A percentile compares a stretch with the other conserved stretches of the same genome.
These are phyloP conservation scores for Melieria omissa DNA, from an alignment of 2,888 invertebrate species.

Conservation along the genomic window DNA sequence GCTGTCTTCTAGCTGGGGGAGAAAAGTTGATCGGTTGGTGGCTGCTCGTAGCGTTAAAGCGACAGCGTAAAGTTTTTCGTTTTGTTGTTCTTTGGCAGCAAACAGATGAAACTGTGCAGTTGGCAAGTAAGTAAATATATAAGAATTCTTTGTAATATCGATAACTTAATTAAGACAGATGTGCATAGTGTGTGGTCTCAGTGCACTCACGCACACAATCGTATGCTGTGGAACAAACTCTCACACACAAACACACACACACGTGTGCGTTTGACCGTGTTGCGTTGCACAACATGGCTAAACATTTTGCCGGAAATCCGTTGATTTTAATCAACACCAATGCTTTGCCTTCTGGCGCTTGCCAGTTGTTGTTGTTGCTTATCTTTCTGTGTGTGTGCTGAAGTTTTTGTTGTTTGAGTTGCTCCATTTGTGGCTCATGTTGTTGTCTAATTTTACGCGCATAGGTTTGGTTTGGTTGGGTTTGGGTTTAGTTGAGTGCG, in stretches of 20 bases:
- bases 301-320: constrained; percentile 21
- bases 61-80: background rate
- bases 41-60: background rate
- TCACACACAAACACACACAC: constrained; percentile 3
- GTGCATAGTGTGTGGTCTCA: constrained; percentile 52
- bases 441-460: constrained; percentile 11
- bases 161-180: constrained; percentile 62
- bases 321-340: background rate
- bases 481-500: constrained; percentile 48
- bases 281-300: background rate
- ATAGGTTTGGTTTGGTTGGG: constrained; percentile 38
- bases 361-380: background rate
- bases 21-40: no score
- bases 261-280: no score
- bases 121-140: constrained; percentile 38
- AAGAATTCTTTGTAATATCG: constrained; percentile 49
- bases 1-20: no score
- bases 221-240: no score
- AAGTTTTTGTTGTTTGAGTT: background rate
- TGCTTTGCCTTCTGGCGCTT: no score
- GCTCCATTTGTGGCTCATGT: background rate
- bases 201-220: background rate
- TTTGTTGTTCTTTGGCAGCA: background rate
- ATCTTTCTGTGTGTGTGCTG: constrained; percentile 9
- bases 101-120: constrained; percentile 28